Evolutionary conservation across 2,888 invertebrate genomes (phyloP), one percentile per base, ranked within the genome.

Genomic region (Alviniconcha strummeri): DNA sequence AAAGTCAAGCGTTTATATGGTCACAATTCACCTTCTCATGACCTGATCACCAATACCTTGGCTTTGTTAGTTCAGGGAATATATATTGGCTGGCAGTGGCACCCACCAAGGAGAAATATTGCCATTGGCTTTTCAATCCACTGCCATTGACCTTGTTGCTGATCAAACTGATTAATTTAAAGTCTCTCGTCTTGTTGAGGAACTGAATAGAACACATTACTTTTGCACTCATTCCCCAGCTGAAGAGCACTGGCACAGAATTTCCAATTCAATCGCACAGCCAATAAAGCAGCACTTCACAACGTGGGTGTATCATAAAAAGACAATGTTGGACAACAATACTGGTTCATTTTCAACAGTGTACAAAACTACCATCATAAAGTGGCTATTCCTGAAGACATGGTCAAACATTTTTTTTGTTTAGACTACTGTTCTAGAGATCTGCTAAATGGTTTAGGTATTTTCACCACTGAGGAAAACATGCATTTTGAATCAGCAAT

Each of bases 141-240:
- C 75, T 17, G 56, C 75, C 75, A 76, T 76, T 76, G 75, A 76
- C 56, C 75, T 55, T 76, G 75, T 56, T 56, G 75, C 75, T 76
- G 75, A 76, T 76, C 75, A n/a, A 76, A 76, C n/a, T 52, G 56
- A 76, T 56, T n/a, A 15, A 13, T 56, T n/a, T n/a, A 36, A 36
- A 36, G 36, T 76, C 56, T 76, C 75, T 17, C 75, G 7, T 71
- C 71, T 19, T 56, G 7, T 56, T 56, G 56, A n/a, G 17, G 56
- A 55, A 55, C 64, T 64, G 64, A 64, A 64, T n/a, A 17, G 74
- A 52, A 17, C 9, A 17, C 52, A 76, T 76, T 76, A 76, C 56
- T 76, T 76, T n/a, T 55, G 75, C 75, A 6, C 11, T 56, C 55
- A 1, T 52, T 56, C 55, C 52, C 52, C 54, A 11, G 13, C 11